Conservation (phyloP, 2,797 vertebrate genomes). For the Capromys pilorides region DNA sequence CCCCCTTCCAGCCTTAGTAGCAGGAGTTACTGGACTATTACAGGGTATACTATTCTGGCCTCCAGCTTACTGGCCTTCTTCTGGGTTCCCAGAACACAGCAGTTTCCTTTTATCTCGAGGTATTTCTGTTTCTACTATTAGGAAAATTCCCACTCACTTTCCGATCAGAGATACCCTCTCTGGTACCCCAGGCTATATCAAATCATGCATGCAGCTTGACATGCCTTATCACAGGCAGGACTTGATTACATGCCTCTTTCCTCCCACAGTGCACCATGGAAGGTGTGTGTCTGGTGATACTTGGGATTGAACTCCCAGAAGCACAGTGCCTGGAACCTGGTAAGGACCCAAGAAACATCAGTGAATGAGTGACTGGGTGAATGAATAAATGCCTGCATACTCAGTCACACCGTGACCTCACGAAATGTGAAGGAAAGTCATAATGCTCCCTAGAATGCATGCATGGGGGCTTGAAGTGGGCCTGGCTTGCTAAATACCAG, state of each 20-base stretch:
- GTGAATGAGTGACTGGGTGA: not conserved
- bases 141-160: not conserved
- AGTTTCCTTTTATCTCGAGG: not conserved
- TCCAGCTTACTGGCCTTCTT: not conserved
- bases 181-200: not conserved
- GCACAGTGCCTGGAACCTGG: not conserved
- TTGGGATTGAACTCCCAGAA: not conserved
- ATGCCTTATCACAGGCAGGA: not conserved
- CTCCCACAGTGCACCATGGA: not conserved
- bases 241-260: not conserved
- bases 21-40: not conserved
- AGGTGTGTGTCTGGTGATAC: not conserved
- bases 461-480: fast-evolving
- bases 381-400: not conserved
- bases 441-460: not conserved
- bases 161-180: not conserved
- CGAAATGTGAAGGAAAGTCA: not conserved
- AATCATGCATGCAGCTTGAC: not conserved
- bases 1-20: not conserved
- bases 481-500: not conserved
- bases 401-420: not conserved
- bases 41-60: not conserved
- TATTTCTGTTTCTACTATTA: not conserved
- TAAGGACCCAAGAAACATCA: not conserved
- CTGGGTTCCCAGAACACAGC: not conserved